Evolutionary conservation across 2,888 invertebrate genomes (phyloP).

Genomic region (Unio delphinus): DNA sequence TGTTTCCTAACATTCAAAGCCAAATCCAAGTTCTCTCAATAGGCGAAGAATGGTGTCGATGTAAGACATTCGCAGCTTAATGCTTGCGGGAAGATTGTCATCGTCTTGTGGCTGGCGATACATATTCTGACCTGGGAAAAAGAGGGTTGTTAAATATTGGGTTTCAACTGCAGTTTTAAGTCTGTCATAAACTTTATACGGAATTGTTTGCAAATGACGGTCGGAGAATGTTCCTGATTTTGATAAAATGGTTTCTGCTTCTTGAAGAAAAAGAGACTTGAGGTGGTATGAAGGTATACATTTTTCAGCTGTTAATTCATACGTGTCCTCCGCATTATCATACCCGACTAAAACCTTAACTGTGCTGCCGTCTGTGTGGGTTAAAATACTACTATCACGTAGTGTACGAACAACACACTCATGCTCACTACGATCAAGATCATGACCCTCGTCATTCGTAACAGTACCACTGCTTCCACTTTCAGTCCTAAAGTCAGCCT

Average conservation of each 20-base stretch:
- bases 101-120: neutral
- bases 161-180: conserved; percentile 10
- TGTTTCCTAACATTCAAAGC: too few relatives aligned
- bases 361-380: neutral
- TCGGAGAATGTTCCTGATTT: conserved; percentile 4
- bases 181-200: conserved; percentile 10
- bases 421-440: too few relatives aligned
- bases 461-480: neutral
- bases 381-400: neutral
- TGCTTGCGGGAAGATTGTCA: too few relatives aligned
- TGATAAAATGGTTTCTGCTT: conserved; percentile 3
- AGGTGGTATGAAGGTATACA: conserved; percentile 21
- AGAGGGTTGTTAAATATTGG: conserved; percentile 8
- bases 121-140: conserved; percentile 11
- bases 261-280: conserved; percentile 21
- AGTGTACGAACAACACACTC: neutral
- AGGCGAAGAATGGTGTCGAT: too few relatives aligned
- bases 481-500: neutral
- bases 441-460: too few relatives aligned
- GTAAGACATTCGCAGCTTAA: too few relatives aligned
- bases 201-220: conserved; percentile 1
- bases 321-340: conserved; percentile 2
- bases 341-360: neutral
- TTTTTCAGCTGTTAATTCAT: conserved; percentile 16
- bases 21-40: conserved; percentile 4